Percentiles rank a stretch among this genome's conserved stretches.
Evolutionary conservation across 2,888 invertebrate genomes (phyloP).

Genomic region (Trachelus iudaicus): DNA sequence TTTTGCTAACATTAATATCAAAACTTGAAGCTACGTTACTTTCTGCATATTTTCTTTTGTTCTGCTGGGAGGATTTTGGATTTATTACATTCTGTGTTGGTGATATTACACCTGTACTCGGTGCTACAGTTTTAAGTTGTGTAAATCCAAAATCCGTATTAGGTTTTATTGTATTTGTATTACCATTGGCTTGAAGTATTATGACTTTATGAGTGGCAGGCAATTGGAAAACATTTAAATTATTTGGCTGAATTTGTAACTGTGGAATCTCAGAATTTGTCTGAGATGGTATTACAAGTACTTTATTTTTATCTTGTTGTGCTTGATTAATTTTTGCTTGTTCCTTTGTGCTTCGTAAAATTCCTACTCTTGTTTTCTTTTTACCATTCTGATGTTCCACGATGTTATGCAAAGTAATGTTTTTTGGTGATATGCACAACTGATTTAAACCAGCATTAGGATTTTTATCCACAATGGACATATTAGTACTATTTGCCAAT

Average conservation of each 20-base stretch:
- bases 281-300: neutral
- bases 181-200: neutral
- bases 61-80: neutral
- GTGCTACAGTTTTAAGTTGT: neutral
- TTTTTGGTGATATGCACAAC: neutral
- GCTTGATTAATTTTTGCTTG: neutral
- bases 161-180: neutral
- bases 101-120: neutral
- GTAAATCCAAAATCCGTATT: neutral
- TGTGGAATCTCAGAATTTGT: neutral
- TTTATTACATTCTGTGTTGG: neutral
- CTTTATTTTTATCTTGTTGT: neutral
- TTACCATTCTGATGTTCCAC: neutral
- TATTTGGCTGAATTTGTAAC: neutral
- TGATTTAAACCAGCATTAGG: neutral
- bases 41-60: neutral
- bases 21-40: neutral
- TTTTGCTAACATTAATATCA: neutral
- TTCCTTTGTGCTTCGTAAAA: neutral
- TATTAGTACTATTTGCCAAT: neutral
- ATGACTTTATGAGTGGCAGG: neutral
- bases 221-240: neutral
- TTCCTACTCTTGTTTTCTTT: neutral
- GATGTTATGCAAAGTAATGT: neutral
- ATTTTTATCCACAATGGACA: neutral